Base-by-base conservation (phyloP, 2,797 vertebrate genomes). In the Lithobates pipiens region DNA sequence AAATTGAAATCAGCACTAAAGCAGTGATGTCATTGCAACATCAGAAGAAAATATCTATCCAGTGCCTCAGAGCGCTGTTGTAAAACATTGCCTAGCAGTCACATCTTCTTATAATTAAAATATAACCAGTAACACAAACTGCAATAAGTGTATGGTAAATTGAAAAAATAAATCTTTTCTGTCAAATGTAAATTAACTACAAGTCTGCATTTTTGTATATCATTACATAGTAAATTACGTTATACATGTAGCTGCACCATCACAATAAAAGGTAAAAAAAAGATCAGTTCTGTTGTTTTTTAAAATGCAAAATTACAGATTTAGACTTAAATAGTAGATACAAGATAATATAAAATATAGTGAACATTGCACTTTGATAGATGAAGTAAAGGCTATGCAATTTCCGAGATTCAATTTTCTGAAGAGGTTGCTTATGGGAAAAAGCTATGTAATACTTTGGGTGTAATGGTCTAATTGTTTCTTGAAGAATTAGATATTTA, bases 401-500 rank as follows among this genome's bases (percentile, higher is more conserved):
- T 87, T 87, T 87, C 85, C 85, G 76, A 87, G 90, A 88, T 92
- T 90, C 88, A 89, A 89, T 91, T 91, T 92, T 91, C 88, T 89
- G 76, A 90, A 93, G 67, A 92, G 91, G 80, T 57, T 91, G 89
- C 89, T 91, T 91, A 89, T 90, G 87, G 91, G 86, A 93, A 89
- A 89, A 90, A 80, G 90, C 88, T 89, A 44, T 16, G 69, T 90
- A 90, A 71, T 90, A 91, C 92, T 93, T 94, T 92, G 88, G 32
- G 57, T 76, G 61, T 91, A 91, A 90, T 92, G 83, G 81, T 80
- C 85, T 91, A 91, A 90, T 92, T 90, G 91, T 87, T 89, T 84
- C 86, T 89, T 91, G 82, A 92, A 87, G 88, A 89, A 89, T 88
- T 89, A 89, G 90, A 80, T 77, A 86, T 71, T 83, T 76, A 85